Conservation (phyloP, 1,140 invertebrate genomes). For the Pogonomyrmex californicus region DNA sequence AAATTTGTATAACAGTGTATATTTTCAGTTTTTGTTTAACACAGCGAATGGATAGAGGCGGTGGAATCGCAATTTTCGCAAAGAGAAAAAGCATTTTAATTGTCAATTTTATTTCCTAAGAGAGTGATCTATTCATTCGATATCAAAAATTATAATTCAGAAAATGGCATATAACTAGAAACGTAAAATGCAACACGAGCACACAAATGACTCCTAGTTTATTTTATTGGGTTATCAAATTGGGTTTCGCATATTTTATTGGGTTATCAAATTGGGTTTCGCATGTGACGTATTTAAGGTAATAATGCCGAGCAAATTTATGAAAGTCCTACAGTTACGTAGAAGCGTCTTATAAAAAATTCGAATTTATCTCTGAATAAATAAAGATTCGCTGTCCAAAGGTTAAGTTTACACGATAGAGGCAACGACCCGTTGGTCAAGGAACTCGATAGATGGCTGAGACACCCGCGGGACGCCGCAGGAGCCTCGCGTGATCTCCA, state of each 20-base stretch:
- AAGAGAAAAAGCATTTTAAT: neutral
- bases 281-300: neutral
- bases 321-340: neutral
- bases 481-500: slow-evolving; percentile 56
- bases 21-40: slow-evolving; percentile 10
- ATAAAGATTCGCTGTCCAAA: slow-evolving; percentile 41
- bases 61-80: neutral
- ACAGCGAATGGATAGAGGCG: no score
- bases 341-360: slow-evolving; percentile 33
- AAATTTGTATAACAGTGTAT: slow-evolving; percentile 45
- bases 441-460: slow-evolving; percentile 54
- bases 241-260: neutral
- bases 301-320: neutral
- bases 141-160: neutral
- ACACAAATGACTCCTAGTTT: neutral
- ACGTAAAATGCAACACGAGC: neutral
- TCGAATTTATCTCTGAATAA: slow-evolving; percentile 47
- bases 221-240: neutral
- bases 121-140: neutral
- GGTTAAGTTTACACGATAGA: slow-evolving; percentile 47
- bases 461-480: slow-evolving; percentile 59
- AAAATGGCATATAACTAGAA: neutral
- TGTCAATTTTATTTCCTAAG: neutral
- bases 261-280: no score
- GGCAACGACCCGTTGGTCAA: slow-evolving; percentile 47